Conservation (phyloP, 2,113 vertebrate species). For the Malurus alboscapulatus region DNA sequence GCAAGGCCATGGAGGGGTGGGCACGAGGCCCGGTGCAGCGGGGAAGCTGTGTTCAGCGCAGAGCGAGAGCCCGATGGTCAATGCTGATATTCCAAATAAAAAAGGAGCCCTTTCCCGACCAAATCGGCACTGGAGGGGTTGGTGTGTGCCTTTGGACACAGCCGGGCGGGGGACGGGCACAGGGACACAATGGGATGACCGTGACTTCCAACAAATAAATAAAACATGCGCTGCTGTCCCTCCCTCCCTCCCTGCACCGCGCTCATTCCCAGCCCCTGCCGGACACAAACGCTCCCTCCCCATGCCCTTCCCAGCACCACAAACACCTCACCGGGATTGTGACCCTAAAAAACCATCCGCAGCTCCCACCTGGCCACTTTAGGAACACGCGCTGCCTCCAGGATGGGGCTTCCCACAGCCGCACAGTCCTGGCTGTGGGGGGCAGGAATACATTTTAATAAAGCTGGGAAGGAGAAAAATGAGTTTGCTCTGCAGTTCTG, state of each 20-base stretch:
- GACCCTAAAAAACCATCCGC: not conserved
- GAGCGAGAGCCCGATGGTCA: not conserved
- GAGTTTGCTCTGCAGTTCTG: slow-evolving; percentile 71
- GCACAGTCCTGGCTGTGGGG: slow-evolving; percentile 17
- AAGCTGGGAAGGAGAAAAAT: slow-evolving; percentile 64
- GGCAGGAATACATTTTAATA: slow-evolving; percentile 73
- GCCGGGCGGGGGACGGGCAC: slow-evolving; percentile 59
- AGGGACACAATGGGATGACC: slow-evolving; percentile 76
- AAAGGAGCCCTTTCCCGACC: slow-evolving; percentile 12
- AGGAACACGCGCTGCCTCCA: slow-evolving; percentile 45
- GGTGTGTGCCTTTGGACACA: not conserved
- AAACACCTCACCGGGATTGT: slow-evolving; percentile 41
- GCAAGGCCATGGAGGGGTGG: rapidly evolving
- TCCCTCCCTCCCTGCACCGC: not conserved
- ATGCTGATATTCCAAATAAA: not conserved
- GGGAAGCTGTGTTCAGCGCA: not conserved
- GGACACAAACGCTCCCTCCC: slow-evolving; percentile 30
- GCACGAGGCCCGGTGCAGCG: not conserved
- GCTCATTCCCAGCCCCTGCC: slow-evolving; percentile 74
- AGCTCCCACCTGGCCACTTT: slow-evolving; percentile 38
- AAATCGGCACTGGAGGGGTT: not conserved
- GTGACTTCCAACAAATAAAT: slow-evolving; percentile 81
- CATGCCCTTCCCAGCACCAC: slow-evolving; percentile 61
- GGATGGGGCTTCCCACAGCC: slow-evolving; percentile 52
- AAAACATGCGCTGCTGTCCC: slow-evolving; percentile 74